Percentiles rank a stretch among this genome's conserved stretches.
phyloP scores from a whole-genome alignment of 2,113 vertebrate genomes.

The Shinisaurus crocodilurus region DNA sequence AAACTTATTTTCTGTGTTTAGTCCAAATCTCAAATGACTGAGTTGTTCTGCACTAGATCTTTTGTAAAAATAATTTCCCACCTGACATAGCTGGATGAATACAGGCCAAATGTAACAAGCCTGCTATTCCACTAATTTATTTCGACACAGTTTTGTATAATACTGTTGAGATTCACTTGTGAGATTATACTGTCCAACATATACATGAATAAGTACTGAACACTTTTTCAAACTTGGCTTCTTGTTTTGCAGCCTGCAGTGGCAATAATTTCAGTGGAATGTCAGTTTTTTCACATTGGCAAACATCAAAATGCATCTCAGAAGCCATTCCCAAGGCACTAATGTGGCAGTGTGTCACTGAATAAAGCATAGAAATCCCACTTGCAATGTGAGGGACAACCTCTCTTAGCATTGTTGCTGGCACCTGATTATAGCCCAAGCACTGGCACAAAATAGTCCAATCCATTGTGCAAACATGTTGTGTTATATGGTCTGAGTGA shows the following conservation, averaged over 20 bases:
- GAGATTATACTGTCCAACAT: constrained; percentile 6
- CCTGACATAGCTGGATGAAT: neutral
- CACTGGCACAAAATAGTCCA: too few species aligned
- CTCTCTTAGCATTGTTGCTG: neutral
- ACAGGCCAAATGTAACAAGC: neutral
- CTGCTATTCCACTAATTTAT: constrained; percentile 11
- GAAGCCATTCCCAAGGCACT: neutral
- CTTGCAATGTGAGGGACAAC: neutral
- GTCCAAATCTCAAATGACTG: constrained; percentile 6
- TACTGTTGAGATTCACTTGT: neutral
- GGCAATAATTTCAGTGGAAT: neutral
- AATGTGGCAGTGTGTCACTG: neutral
- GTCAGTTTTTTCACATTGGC: neutral
- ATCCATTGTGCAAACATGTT: neutral
- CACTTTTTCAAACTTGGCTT: constrained; percentile 7
- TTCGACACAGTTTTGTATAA: neutral
- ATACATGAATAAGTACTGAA: neutral
- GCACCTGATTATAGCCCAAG: neutral
- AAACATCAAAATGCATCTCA: constrained; percentile 8
- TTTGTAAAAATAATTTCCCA: constrained; percentile 26
- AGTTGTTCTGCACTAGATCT: constrained; percentile 10
- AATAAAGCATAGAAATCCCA: neutral
- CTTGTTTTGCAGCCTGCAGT: neutral
- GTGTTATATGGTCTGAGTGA: neutral
- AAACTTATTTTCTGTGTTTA: constrained; percentile 27